phyloP scores from a whole-genome alignment of 2,888 invertebrate species.

The Poecilus cupreus region DNA sequence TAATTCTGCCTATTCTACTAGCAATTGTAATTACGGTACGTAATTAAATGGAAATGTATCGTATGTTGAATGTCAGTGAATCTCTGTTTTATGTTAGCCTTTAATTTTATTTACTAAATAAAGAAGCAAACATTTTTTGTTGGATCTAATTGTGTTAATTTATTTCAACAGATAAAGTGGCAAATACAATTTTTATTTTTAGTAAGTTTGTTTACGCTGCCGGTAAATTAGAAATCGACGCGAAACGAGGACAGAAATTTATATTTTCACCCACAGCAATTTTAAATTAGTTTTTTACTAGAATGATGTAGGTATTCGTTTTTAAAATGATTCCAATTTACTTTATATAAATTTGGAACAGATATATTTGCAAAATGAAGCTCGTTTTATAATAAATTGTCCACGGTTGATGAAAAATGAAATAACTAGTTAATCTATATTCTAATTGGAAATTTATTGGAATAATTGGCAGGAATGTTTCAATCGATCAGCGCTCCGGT shows the following conservation, averaged over 20 bases:
- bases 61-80: not conserved
- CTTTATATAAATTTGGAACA: not conserved
- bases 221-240: constrained; percentile 39
- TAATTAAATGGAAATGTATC: constrained; percentile 9
- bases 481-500: not conserved
- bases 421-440: constrained; percentile 11
- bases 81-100: not conserved
- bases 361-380: not conserved
- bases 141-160: constrained; percentile 2
- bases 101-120: not conserved
- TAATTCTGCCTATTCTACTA: not conserved
- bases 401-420: constrained; percentile 7
- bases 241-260: not conserved
- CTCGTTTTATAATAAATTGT: not conserved
- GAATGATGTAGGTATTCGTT: not conserved
- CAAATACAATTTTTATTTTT: constrained; percentile 41
- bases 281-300: not conserved
- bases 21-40: not conserved
- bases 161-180: constrained; percentile 32
- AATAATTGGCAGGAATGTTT: constrained; percentile 27
- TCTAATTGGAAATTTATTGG: constrained; percentile 28
- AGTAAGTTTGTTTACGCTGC: constrained; percentile 23
- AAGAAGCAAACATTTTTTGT: not conserved
- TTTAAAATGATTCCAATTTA: not conserved
- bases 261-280: not conserved